Evolutionary conservation across 2,113 vertebrate genomes (phyloP).

Genomic region (Ahaetulla prasina): DNA sequence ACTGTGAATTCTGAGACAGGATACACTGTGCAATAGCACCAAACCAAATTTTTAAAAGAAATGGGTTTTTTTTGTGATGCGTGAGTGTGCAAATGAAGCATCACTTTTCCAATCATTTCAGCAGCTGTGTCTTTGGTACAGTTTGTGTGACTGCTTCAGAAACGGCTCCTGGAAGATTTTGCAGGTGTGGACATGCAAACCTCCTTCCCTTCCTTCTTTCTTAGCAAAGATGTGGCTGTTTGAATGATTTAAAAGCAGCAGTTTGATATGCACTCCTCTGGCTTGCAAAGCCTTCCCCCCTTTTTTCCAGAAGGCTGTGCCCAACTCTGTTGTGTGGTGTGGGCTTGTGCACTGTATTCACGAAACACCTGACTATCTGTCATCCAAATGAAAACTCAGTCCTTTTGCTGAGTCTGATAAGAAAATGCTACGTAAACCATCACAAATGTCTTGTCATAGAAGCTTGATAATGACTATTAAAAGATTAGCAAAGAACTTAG

Average conservation of each 20-base stretch:
- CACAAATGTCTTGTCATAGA: not conserved
- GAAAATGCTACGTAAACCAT: not conserved
- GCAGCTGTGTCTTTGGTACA: not conserved
- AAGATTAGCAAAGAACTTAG: not conserved
- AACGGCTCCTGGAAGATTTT: not conserved
- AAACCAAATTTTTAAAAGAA: not conserved
- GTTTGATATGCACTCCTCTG: not conserved
- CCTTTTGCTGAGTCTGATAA: not conserved
- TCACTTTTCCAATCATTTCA: not conserved
- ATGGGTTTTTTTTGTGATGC: not conserved
- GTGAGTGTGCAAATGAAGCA: not conserved
- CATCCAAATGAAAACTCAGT: slow-evolving; percentile 11
- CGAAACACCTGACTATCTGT: not conserved
- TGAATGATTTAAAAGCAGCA: not conserved
- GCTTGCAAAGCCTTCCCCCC: not conserved
- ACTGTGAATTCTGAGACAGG: too few relatives aligned
- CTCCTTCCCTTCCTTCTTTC: not conserved
- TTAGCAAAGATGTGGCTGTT: not conserved
- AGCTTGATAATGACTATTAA: not conserved
- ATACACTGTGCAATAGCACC: slow-evolving; percentile 46
- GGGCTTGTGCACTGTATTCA: slow-evolving; percentile 33
- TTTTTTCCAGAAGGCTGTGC: slow-evolving; percentile 55
- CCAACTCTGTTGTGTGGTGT: slow-evolving; percentile 35
- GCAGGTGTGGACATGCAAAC: not conserved
- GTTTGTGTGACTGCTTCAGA: not conserved